Evolutionary conservation across 1,140 invertebrate species (phyloP), one percentile per base, ranked within the genome.

Genomic region (Drosophila bifasciata): DNA sequence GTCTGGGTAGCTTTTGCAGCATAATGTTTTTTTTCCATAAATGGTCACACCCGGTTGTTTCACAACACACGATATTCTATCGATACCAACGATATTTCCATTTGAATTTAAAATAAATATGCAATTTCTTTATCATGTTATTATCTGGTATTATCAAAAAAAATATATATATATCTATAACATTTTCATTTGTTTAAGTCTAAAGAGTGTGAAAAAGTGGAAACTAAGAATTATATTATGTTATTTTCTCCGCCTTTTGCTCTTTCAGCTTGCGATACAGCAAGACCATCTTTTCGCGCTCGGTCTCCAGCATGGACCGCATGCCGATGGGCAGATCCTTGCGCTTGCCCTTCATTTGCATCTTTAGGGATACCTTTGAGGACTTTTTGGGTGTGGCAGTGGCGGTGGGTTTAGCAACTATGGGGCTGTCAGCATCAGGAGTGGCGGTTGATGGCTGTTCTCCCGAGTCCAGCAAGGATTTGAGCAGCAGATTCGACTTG

Each of bases 241-340:
- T 21, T 1, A 36, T 11, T 28, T 49, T 53, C 23, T 45, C 46
- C 5, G 45, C 8, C 21, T 21, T 46, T 7, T 79, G 79, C 48
- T 92, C 89, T 88, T 94, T 94, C 19, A 95, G 61, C 55, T 83
- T 75, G 75, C 92, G 93, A 56, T 95, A 95, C 3, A 94, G 91
- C 57, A 93, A 91, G 58, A 95, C 92, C 57, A 92, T 91, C 73
- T 94, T 92, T 19, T 69, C 90, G 59, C 93, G 93, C 74, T 94
- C 92, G 43, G 92, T 92, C 55, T 95, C 94, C n/a, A 94, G 62
- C 80, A 93, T 92, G 62, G 92, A 91, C 40, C 94, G 92, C 53
- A 94, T 92, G 0, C 91, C 92, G 15, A 86, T 52, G 1, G 94
- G 93, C 21, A 94, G 71, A 80, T 94, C 91, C 80, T 93, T 94